Conservation (phyloP, 2,888 invertebrate species). For the Cosmia pyralina region DNA sequence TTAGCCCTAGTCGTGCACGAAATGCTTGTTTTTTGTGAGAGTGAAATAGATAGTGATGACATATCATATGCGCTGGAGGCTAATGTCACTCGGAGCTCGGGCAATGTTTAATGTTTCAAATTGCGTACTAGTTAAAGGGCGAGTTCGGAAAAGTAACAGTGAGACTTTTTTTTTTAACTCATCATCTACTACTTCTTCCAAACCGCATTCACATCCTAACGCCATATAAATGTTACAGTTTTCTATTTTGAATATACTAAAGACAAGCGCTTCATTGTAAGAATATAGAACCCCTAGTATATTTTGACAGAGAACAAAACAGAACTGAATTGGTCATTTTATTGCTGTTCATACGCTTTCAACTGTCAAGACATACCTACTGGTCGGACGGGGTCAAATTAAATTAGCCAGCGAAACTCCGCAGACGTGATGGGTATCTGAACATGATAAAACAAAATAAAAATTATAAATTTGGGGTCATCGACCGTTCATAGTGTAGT, state of each 20-base stretch:
- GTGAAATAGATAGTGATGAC: conserved; percentile 16
- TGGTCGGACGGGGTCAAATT: background rate
- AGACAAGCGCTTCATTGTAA: conserved; percentile 22
- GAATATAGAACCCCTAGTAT: background rate
- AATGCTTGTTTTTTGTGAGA: conserved; percentile 30
- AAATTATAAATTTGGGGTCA: too few relatives aligned
- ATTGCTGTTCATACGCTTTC: conserved; percentile 28
- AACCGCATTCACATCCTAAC: conserved; percentile 5
- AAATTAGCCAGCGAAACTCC: background rate
- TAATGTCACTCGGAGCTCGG: background rate
- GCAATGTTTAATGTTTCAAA: conserved; percentile 26
- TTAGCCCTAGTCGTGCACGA: conserved; percentile 15
- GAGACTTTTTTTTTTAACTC: background rate
- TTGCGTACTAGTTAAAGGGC: conserved; percentile 1
- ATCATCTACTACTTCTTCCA: background rate
- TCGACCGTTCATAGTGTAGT: too few relatives aligned
- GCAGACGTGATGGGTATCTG: background rate
- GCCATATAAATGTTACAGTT: conserved; percentile 27
- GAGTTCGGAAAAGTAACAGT: conserved; percentile 4
- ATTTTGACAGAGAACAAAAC: conserved; percentile 5
- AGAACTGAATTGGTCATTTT: conserved; percentile 38
- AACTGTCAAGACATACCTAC: conserved; percentile 16
- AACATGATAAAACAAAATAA: too few relatives aligned
- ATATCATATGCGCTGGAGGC: background rate
- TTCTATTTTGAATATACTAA: conserved; percentile 25